phyloP scores from a whole-genome alignment of 2,113 vertebrate species.

The Pterocles gutturalis region DNA sequence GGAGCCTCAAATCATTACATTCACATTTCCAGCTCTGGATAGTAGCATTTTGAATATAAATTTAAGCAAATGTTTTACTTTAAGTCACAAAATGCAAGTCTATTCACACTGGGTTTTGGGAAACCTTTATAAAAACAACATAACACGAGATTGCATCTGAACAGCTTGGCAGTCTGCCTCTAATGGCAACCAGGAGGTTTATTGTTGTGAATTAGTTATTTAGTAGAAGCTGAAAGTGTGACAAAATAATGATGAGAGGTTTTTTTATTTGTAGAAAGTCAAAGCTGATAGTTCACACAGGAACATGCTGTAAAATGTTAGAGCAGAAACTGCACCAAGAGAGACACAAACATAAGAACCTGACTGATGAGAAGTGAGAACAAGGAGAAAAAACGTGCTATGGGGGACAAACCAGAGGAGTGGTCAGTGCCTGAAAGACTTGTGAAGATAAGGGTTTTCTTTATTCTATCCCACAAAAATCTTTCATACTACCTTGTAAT shows the following conservation, averaged over 20 bases:
- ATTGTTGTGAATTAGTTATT: slow-evolving; percentile 53
- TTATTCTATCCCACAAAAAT: background rate
- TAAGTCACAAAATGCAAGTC: slow-evolving; percentile 18
- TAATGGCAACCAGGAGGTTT: slow-evolving; percentile 50
- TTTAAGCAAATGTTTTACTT: slow-evolving; percentile 48
- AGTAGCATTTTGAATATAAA: slow-evolving; percentile 23
- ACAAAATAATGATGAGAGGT: slow-evolving; percentile 28
- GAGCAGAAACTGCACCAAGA: background rate
- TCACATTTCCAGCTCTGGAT: background rate
- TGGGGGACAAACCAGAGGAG: background rate
- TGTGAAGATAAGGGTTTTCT: background rate
- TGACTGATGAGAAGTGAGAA: background rate
- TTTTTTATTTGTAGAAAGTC: slow-evolving; percentile 14
- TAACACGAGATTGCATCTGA: slow-evolving; percentile 49
- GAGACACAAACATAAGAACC: background rate
- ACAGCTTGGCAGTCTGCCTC: slow-evolving; percentile 41
- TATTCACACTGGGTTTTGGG: slow-evolving; percentile 17
- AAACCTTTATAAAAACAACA: slow-evolving; percentile 45
- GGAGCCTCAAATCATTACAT: background rate
- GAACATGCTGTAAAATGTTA: background rate
- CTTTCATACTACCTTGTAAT: background rate
- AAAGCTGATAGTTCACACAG: background rate
- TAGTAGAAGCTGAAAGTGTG: slow-evolving; percentile 61
- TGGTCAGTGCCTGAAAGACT: background rate
- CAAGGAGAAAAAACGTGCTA: background rate